Base-by-base conservation (phyloP, 2,113 vertebrate genomes). In the Aphyosemion australe region DNA sequence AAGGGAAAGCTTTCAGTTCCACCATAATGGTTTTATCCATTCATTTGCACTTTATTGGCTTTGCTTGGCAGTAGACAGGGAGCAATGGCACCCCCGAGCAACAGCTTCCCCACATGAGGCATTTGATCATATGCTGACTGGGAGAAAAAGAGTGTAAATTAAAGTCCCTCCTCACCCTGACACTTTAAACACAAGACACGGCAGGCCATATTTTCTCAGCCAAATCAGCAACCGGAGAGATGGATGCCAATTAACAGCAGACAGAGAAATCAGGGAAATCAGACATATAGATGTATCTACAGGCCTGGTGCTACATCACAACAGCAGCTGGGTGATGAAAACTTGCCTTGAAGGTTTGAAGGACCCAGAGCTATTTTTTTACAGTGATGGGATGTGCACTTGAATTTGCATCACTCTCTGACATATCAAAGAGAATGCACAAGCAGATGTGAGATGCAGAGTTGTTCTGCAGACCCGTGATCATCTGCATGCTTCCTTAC, bases 341-440 rank as follows among this genome's bases (percentile, higher is more conserved):
- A 74, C 62, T 72, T 79, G 79, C 63, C 79, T 62, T 54, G 54
- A 31, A 69, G 68, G 48, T 81, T 52, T 56, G 52, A 50, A 60
- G 73, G 65, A 82, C 71, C 75, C 53, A 66, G 56, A 84, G 84
- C 75, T 65, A 76, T 67, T 77, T 69, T 72, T 72, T 74, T 76
- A 72, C 80, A 74, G 74, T 46, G 62, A 70, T 69, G 64, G 72
- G 43, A 60, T 72, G 82, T 79, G 67, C 76, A 72, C 53, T 74
- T 78, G 81, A 76, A 84, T 90, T 82, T 87, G 80, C 79, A 85
- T 90, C 79, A 75, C 64, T 76, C 62, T 51, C 74, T 80, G 84
- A 84, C 87, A 84, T 77, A 81, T 88, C 86, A 91, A 87, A 90
- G 84, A 57, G 84, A 85, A 85, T 89, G 21, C 76, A 60, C 70